Base-by-base conservation (phyloP, 2,113 vertebrate genomes). In the Misgurnus anguillicaudatus region DNA sequence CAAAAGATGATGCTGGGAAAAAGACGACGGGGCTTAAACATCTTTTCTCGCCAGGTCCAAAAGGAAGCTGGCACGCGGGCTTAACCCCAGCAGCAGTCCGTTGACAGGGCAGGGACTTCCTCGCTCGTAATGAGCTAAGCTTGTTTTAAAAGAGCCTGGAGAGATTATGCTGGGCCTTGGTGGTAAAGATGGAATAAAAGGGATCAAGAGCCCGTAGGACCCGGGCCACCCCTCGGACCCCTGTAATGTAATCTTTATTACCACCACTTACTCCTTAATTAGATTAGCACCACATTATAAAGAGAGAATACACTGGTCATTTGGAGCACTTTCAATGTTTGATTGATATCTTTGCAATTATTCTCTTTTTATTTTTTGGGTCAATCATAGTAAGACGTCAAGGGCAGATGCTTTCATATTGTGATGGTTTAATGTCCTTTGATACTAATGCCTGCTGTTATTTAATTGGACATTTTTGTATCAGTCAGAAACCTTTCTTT, bases 71-170 rank as follows among this genome's bases (percentile, higher is more conserved):
- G 71, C 81, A 81, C 73, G 53, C 41, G 31, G 17, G 80, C 75
- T 41, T 75, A 81, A 85, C 73, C 84, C 65, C 42, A 68, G 69
- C 73, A 74, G 63, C 75, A 57, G 74, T 61, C 57, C 11, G 17
- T 75, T 41, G 69, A 76, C 76, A 81, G 67, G 73, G 79, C 79
- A 83, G 66, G 68, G 77, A 77, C 77, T 83, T 74, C 73, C 77
- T 64, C 70, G 16, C 31, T 80, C 61, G 45, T 82, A 80, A 86
- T 82, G 77, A 82, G 72, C 77, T 84, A 84, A 82, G 80, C 80
- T 77, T 76, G 58, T 80, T 86, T 82, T 77, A 74, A 84, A 83
- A 69, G 17, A 58, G 73, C 42, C 65, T 77, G 47, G 66, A 68
- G 76, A 71, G 84, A 85, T 80, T 78, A 80, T 66, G 19, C 42